Percentiles rank a stretch among this genome's conserved stretches.
These are phyloP conservation scores for Anguilla anguilla DNA, from an alignment of 2,797 vertebrate species.

Conservation along the genomic window DNA sequence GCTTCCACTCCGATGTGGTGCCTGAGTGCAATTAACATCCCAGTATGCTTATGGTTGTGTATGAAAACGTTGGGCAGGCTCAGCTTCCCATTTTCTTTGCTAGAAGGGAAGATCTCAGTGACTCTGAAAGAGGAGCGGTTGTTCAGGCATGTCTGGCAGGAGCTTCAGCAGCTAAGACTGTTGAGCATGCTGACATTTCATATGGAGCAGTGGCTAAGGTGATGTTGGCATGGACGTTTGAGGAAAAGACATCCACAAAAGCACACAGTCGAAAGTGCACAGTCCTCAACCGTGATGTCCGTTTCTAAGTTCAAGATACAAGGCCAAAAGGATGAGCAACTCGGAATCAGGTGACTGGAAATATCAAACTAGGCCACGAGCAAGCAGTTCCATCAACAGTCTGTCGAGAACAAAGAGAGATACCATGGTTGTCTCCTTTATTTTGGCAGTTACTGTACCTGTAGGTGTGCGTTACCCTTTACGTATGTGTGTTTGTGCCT, in stretches of 20 bases:
- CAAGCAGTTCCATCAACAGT: too few relatives aligned
- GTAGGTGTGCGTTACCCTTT: conserved; percentile 2
- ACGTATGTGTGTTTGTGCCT: neutral
- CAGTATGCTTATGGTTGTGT: neutral
- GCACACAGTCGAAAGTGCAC: too few relatives aligned
- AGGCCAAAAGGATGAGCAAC: neutral
- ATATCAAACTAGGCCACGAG: too few relatives aligned
- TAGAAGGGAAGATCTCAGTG: too few relatives aligned
- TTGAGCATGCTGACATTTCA: neutral
- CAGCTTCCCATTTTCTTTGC: neutral
- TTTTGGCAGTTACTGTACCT: neutral
- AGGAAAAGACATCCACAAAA: neutral
- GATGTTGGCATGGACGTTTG: too few relatives aligned
- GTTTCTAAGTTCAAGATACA: neutral
- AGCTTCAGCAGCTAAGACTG: neutral
- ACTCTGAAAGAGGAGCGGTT: neutral
- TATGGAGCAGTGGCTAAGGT: too few relatives aligned
- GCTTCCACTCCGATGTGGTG: too few relatives aligned
- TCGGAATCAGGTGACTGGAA: too few relatives aligned
- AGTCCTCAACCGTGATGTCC: neutral
- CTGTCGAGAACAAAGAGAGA: too few relatives aligned
- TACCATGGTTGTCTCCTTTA: neutral
- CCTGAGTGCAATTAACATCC: neutral
- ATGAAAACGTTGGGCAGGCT: neutral
- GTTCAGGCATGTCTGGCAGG: neutral